phyloP scores from a whole-genome alignment of 2,888 invertebrate genomes.

The Mellilla xanthometata region DNA sequence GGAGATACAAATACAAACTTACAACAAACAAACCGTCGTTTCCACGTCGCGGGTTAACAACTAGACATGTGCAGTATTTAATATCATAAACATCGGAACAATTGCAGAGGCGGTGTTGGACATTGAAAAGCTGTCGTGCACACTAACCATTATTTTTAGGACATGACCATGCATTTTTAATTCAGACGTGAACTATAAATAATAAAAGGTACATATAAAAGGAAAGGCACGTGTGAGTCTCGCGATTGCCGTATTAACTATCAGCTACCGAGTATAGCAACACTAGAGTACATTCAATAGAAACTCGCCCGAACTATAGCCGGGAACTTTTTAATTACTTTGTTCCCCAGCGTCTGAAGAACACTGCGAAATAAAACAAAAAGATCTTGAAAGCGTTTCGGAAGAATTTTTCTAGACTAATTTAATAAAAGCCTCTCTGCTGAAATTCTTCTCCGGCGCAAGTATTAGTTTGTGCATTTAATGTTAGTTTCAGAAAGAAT shows the following conservation, averaged over 20 bases:
- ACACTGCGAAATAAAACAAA: slow-evolving; percentile 41
- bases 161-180: slow-evolving; percentile 49
- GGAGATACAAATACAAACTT: too few species aligned
- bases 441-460: slow-evolving; percentile 23
- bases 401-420: slow-evolving; percentile 37
- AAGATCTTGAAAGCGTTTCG: slow-evolving; percentile 38
- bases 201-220: slow-evolving; percentile 43
- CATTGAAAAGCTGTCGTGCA: slow-evolving; percentile 20
- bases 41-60: too few species aligned
- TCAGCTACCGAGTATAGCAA: slow-evolving; percentile 14
- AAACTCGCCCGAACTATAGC: slow-evolving; percentile 47
- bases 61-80: not conserved
- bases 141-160: slow-evolving; percentile 41
- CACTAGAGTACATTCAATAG: slow-evolving; percentile 30
- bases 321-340: slow-evolving; percentile 61
- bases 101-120: slow-evolving; percentile 5
- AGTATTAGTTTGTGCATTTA: slow-evolving; percentile 23
- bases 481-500: not conserved
- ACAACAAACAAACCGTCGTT: too few species aligned
- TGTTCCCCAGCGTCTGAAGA: slow-evolving; percentile 48
- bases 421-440: slow-evolving; percentile 28
- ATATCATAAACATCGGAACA: slow-evolving; percentile 3
- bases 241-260: slow-evolving; percentile 30
- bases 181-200: slow-evolving; percentile 43
- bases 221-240: slow-evolving; percentile 35